Conservation (phyloP, 2,888 invertebrate species). For the Lottia gigantea region DNA sequence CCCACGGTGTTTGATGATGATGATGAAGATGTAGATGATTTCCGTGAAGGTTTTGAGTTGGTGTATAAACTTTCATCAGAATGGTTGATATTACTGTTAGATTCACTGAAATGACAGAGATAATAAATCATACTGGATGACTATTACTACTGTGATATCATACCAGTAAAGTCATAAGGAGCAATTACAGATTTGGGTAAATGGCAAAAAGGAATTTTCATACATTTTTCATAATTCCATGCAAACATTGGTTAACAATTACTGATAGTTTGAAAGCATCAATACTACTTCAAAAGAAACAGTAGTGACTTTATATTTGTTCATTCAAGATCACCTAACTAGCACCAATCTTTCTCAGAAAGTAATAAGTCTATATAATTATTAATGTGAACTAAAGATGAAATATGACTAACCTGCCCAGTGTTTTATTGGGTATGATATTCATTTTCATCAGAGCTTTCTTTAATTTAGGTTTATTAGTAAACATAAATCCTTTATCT, state of each 20-base stretch:
- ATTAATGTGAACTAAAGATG: background rate
- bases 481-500: conserved; percentile 81
- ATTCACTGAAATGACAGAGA: conserved; percentile 39
- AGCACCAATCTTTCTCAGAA: too few species aligned
- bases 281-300: background rate
- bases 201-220: background rate
- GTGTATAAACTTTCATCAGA: conserved; percentile 59
- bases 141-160: too few species aligned
- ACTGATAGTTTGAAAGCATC: too few species aligned
- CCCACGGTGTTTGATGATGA: conserved; percentile 48
- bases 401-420: conserved; percentile 46
- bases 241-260: background rate
- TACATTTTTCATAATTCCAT: background rate
- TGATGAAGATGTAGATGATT: conserved; percentile 51
- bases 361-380: background rate
- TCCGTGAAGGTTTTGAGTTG: conserved; percentile 34
- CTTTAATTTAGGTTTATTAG: conserved; percentile 86
- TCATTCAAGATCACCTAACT: too few species aligned
- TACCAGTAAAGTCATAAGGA: background rate
- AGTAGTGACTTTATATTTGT: background rate
- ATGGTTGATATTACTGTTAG: conserved; percentile 49
- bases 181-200: background rate
- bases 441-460: conserved; percentile 87
- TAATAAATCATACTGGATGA: too few species aligned
- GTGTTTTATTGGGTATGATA: conserved; percentile 70